Evolutionary conservation across 2,113 vertebrate species (phyloP).

Genomic region (Syngnathus floridae): DNA sequence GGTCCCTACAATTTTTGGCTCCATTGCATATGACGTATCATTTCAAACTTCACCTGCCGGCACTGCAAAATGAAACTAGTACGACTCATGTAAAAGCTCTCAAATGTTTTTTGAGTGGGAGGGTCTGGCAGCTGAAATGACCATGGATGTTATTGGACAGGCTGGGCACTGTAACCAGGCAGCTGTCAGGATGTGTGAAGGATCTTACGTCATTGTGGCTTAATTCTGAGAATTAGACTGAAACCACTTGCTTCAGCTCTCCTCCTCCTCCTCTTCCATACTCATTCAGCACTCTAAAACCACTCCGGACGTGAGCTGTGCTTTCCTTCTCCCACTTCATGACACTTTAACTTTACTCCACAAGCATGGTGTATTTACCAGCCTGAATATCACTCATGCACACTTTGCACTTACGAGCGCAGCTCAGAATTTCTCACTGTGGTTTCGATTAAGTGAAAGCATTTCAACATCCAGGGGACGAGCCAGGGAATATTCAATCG

Average conservation of each 20-base stretch:
- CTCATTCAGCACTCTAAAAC: slow-evolving; percentile 54
- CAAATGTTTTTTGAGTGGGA: slow-evolving; percentile 30
- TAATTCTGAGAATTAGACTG: slow-evolving; percentile 63
- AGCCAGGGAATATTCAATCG: neutral
- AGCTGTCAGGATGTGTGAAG: slow-evolving; percentile 73
- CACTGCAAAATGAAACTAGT: slow-evolving; percentile 15
- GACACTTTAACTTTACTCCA: slow-evolving; percentile 18
- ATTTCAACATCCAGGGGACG: neutral
- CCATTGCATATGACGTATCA: no score
- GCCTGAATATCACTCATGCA: slow-evolving; percentile 8
- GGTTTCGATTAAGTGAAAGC: neutral
- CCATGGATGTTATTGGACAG: slow-evolving; percentile 60
- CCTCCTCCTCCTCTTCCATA: slow-evolving; percentile 48
- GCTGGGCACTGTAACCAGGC: slow-evolving; percentile 60
- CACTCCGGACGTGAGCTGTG: slow-evolving; percentile 46
- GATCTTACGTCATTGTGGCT: slow-evolving; percentile 68
- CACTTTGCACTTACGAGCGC: slow-evolving; percentile 1
- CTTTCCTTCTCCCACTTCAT: slow-evolving; percentile 45
- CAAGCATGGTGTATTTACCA: slow-evolving; percentile 10
- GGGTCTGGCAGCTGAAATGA: slow-evolving; percentile 55
- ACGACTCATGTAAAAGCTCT: slow-evolving; percentile 30
- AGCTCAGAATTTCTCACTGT: neutral
- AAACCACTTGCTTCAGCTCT: slow-evolving; percentile 55
- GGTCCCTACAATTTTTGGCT: no score
- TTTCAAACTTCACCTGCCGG: no score